These are phyloP conservation scores for Eupsilia transversa DNA, from an alignment of 2,888 invertebrate genomes.

Conservation along the genomic window DNA sequence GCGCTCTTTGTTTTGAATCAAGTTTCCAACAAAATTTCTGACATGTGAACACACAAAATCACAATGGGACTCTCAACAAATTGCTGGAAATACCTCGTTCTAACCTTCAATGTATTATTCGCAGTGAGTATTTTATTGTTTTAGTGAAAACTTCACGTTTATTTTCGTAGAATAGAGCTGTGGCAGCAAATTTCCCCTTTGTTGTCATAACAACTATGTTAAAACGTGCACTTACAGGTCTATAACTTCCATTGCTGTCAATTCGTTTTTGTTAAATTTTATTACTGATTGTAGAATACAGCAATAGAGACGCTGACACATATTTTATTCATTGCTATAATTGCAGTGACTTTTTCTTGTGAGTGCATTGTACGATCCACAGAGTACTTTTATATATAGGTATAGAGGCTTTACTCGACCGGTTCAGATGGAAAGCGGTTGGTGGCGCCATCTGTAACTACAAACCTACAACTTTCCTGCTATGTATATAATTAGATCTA, in stretches of 20 bases:
- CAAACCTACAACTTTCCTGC: no score
- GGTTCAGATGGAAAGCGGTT: no score
- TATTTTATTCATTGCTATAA: conserved; percentile 64
- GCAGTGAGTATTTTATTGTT: conserved; percentile 82
- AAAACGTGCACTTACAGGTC: conserved; percentile 50
- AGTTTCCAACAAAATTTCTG: conserved; percentile 83
- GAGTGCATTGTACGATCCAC: conserved; percentile 73
- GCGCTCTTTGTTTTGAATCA: conserved; percentile 86
- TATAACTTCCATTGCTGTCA: conserved; percentile 5
- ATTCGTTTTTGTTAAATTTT: background rate
- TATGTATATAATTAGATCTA: no score
- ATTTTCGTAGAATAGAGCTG: conserved; percentile 58
- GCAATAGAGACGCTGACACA: conserved; percentile 63
- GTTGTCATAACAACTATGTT: conserved; percentile 86
- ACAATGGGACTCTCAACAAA: conserved; percentile 88
- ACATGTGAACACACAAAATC: conserved; percentile 82
- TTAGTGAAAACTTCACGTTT: conserved; percentile 65
- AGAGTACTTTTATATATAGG: no score
- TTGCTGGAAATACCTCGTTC: conserved; percentile 89
- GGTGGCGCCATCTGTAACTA: no score
- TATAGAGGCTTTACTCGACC: no score
- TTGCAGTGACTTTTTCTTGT: conserved; percentile 60
- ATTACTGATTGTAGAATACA: conserved; percentile 5
- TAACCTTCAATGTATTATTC: conserved; percentile 87
- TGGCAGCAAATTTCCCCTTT: conserved; percentile 69